Base-by-base conservation (phyloP, 2,113 vertebrate genomes). In the Shinisaurus crocodilurus region DNA sequence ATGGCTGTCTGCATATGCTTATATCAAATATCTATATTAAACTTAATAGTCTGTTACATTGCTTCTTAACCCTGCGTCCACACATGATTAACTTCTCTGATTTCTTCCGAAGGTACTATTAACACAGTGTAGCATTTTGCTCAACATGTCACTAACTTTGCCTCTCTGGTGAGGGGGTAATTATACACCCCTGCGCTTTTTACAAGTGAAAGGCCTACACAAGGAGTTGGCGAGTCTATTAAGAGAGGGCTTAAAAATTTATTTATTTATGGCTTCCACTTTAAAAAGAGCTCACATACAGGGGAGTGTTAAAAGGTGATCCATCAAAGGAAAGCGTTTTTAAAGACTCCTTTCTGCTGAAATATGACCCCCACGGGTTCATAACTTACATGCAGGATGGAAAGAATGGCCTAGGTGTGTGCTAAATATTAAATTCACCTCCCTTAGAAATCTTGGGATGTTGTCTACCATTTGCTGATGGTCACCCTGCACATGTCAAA, bases 1-100 rank as follows among this genome's bases (percentile, higher is more conserved):
- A 99, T 99, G 98, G 98, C 95, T 95, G 96, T 96, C 98, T 98
- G 98, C 99, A 99, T 99, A 99, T 99, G 99, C 98, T 99, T 99
- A 99, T 98, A 98, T 98, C 97, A 98, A 98, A 98, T 99, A 99
- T 99, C 98, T 99, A 99, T 99, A 99, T 99, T 99, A 99, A 99
- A 99, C 98, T 99, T 99, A 99, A 99, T 99, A 99, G 99, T 98
- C 98, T 99, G 99, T 99, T 99, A 99, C 99, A 99, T 99, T 99
- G 98, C 98, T 99, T 99, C 98, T 99, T 99, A 99, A 99, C 99
- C 99, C 98, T 95, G 97, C 97, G 98, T 99, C 98, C 98, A 99
- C 99, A 99, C 99, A 98, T 99, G 99, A 99, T 99, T 99, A 99
- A 98, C 98, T 99, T 98, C 97, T 97, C 98, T 98, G 98, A 99